Evolutionary conservation across 2,888 invertebrate genomes (phyloP).

Genomic region (Crocallis elinguaria): DNA sequence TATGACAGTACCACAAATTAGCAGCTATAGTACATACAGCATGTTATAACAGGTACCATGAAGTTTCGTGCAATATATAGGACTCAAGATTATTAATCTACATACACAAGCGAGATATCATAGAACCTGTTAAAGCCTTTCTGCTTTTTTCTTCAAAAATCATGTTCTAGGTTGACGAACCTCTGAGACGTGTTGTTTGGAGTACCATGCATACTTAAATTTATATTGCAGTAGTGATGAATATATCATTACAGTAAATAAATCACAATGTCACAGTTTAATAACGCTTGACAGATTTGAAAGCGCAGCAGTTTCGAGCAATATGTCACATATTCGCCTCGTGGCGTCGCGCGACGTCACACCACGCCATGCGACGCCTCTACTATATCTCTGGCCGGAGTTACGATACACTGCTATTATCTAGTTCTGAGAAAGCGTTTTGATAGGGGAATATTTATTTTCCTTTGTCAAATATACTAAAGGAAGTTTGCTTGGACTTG

Average conservation of each 20-base stretch:
- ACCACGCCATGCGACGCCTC: constrained; percentile 33
- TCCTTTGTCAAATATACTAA: background rate
- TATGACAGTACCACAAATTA: no score
- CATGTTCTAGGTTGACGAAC: no score
- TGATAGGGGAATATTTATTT: constrained; percentile 21
- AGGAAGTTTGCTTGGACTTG: background rate
- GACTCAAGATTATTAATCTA: no score
- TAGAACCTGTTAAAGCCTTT: no score
- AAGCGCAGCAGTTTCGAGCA: constrained; percentile 72
- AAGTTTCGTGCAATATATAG: no score
- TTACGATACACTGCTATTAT: background rate
- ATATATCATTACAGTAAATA: constrained; percentile 49
- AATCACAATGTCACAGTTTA: constrained; percentile 68
- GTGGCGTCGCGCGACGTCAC: background rate
- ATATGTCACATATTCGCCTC: constrained; percentile 60
- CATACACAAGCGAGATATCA: no score
- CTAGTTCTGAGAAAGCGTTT: background rate
- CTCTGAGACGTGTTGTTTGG: no score
- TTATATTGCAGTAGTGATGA: constrained; percentile 25
- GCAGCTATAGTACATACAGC: no score
- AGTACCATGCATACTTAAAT: no score
- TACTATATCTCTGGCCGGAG: constrained; percentile 40
- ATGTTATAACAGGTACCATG: no score
- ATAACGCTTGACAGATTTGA: constrained; percentile 73
- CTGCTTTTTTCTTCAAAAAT: no score